Evolutionary conservation across 2,888 invertebrate genomes (phyloP).

Genomic region (Theretra japonica): DNA sequence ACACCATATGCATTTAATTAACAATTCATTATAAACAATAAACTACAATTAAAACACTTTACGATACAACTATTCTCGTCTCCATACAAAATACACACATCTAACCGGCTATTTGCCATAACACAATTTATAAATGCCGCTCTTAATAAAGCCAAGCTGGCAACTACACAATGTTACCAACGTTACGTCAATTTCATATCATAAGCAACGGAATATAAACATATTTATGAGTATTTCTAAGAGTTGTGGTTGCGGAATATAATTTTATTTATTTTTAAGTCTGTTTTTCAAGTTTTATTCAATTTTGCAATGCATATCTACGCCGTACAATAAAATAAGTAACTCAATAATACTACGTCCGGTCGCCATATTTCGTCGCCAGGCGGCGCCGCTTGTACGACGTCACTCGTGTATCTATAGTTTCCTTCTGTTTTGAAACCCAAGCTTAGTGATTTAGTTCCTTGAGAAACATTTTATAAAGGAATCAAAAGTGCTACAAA

Average conservation of each 20-base stretch:
- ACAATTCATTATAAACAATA: not conserved
- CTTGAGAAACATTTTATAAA: constrained; percentile 70
- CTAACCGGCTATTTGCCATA: constrained; percentile 46
- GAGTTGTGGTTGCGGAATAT: not conserved
- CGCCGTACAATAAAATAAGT: constrained; percentile 38
- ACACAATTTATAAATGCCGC: constrained; percentile 63
- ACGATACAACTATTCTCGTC: not conserved
- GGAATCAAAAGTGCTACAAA: constrained; percentile 63
- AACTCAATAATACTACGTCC: constrained; percentile 64
- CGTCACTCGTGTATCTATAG: constrained; percentile 84
- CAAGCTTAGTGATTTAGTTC: constrained; percentile 82
- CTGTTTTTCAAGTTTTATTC: not conserved
- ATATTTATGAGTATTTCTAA: not conserved
- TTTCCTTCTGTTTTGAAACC: constrained; percentile 86
- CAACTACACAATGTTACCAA: constrained; percentile 57
- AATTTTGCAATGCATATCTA: not conserved
- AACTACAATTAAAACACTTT: not conserved
- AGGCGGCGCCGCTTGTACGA: constrained; percentile 77
- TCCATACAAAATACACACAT: constrained; percentile 35
- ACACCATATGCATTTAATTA: not conserved
- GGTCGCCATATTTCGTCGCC: constrained; percentile 65
- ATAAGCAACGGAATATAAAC: not conserved
- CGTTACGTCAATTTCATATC: constrained; percentile 39
- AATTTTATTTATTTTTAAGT: not conserved
- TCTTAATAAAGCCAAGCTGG: constrained; percentile 47